Percentiles rank a stretch among this genome's conserved stretches.
phyloP scores from a whole-genome alignment of 2,888 invertebrate species.

The Cheilosia vernalis region DNA sequence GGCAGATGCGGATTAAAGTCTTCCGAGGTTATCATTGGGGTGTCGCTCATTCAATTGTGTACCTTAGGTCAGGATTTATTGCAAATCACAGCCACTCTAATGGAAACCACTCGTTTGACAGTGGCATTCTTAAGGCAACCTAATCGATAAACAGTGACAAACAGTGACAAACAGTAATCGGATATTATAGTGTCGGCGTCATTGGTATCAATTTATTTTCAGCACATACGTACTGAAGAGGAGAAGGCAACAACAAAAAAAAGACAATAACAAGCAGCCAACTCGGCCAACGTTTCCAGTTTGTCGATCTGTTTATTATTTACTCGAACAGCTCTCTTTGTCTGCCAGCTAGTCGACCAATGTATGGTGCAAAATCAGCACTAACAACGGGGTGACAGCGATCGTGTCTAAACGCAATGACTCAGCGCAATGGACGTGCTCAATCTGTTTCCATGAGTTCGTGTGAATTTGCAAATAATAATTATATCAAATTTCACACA shows the following conservation, averaged over 20 bases:
- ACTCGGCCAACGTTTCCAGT: slow-evolving; percentile 4
- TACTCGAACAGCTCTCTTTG: slow-evolving; percentile 12
- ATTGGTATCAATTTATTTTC: slow-evolving; percentile 30
- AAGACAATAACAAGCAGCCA: not conserved
- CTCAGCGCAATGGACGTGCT: slow-evolving; percentile 35
- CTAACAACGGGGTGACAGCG: slow-evolving; percentile 22
- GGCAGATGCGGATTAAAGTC: not conserved
- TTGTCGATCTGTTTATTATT: slow-evolving; percentile 16
- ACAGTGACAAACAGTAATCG: not conserved
- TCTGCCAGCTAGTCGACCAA: not conserved
- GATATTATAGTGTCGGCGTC: not conserved
- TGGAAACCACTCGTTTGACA: not conserved
- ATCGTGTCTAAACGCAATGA: slow-evolving; percentile 45
- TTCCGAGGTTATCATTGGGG: slow-evolving; percentile 31
- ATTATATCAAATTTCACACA: not conserved
- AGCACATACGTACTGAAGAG: not conserved
- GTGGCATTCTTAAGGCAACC: not conserved
- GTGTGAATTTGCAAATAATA: slow-evolving; percentile 20
- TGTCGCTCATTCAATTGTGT: not conserved
- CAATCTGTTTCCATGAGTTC: slow-evolving; percentile 1
- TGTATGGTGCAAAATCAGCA: slow-evolving; percentile 18
- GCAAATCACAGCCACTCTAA: not conserved
- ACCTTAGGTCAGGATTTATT: slow-evolving; percentile 40
- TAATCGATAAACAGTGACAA: not conserved
- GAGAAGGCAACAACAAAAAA: slow-evolving; percentile 2